phyloP scores from a whole-genome alignment of 2,113 vertebrate species.

The Oncorhynchus mykiss region DNA sequence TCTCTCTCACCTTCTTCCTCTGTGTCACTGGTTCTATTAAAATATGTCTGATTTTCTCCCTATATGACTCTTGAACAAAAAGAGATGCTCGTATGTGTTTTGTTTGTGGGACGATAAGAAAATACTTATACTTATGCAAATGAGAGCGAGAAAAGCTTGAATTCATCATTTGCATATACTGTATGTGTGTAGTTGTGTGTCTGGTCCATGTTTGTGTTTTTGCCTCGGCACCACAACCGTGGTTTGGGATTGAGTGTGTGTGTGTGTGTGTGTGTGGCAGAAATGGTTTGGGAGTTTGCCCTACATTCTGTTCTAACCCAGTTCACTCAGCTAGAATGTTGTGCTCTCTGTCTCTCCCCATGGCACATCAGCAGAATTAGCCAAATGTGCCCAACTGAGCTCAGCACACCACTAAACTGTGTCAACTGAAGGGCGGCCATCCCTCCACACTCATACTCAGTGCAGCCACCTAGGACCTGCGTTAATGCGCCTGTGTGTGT shows the following conservation, averaged over 20 bases:
- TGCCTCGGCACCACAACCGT: not conserved
- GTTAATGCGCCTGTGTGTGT: not conserved
- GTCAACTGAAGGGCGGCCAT: constrained; percentile 35
- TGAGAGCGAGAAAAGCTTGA: constrained; percentile 5
- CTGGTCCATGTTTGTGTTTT: not conserved
- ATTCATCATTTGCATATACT: not conserved
- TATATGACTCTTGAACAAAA: not conserved
- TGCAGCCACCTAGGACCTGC: not conserved
- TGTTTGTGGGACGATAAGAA: not conserved
- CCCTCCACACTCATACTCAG: constrained; percentile 4
- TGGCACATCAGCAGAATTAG: constrained; percentile 38
- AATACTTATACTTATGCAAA: constrained; percentile 1
- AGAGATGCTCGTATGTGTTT: not conserved
- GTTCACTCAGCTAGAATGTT: constrained; percentile 37
- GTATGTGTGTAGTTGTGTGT: constrained; percentile 1
- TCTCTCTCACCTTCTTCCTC: too few relatives aligned
- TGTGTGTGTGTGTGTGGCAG: not conserved
- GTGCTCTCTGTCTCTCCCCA: constrained; percentile 22
- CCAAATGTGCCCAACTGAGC: constrained; percentile 35
- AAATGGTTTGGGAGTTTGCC: constrained; percentile 31
- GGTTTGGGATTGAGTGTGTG: not conserved
- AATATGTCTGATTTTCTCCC: not conserved
- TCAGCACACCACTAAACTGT: constrained; percentile 20
- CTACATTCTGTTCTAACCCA: constrained; percentile 45
- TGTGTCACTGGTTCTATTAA: not conserved